A percentile compares a stretch with the other conserved stretches of the same genome.
These are phyloP conservation scores for Gymnodraco acuticeps DNA, from an alignment of 2,797 vertebrate genomes.

Conservation along the genomic window DNA sequence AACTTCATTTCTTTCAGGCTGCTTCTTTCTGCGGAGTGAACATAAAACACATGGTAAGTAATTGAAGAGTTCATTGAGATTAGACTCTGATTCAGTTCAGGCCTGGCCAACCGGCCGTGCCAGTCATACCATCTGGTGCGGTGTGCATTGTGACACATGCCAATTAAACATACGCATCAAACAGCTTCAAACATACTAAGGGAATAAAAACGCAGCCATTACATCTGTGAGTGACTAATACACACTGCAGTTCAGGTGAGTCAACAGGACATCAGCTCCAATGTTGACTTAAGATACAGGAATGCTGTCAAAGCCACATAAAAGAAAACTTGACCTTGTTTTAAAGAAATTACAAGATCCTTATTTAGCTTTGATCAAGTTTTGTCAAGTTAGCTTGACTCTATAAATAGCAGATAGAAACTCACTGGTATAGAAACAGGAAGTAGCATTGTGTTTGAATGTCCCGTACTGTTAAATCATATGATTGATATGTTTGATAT, in stretches of 20 bases:
- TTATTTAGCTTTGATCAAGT: background rate
- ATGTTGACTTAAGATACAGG: slow-evolving; percentile 11
- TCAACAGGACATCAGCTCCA: slow-evolving; percentile 20
- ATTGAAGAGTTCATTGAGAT: background rate
- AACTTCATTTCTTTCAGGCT: slow-evolving; percentile 38
- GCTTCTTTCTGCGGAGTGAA: slow-evolving; percentile 67
- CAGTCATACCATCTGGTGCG: slow-evolving; percentile 13
- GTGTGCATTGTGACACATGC: slow-evolving; percentile 16
- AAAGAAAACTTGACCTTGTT: too few relatives aligned
- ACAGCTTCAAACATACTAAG: background rate
- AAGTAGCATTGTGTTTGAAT: background rate
- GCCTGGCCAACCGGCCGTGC: slow-evolving; percentile 16
- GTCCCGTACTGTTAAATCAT: background rate
- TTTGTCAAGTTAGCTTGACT: background rate
- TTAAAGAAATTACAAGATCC: background rate
- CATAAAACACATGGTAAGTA: background rate
- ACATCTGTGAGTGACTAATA: slow-evolving; percentile 25
- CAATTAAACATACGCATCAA: slow-evolving; percentile 14
- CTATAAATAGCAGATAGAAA: background rate
- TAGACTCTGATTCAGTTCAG: slow-evolving; percentile 6
- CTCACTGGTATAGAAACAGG: background rate
- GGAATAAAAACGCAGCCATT: background rate
- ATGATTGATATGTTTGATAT: too few relatives aligned
- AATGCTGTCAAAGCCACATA: background rate
- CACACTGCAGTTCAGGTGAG: slow-evolving; percentile 20